These are phyloP conservation scores for Halichoerus grypus DNA, from an alignment of 2,113 vertebrate genomes.

Conservation along the genomic window DNA sequence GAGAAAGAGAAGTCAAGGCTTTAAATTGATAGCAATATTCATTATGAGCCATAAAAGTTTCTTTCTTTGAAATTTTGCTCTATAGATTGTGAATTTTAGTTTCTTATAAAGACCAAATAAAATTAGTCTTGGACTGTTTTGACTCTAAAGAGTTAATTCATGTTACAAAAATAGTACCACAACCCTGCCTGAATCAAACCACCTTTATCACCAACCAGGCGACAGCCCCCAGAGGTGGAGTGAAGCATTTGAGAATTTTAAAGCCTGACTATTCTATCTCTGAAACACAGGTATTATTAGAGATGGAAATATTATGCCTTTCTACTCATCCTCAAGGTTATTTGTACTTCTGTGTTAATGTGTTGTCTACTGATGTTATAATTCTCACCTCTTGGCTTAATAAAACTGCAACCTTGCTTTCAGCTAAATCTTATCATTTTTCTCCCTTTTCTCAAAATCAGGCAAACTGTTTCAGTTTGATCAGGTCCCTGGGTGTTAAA, in stretches of 20 bases:
- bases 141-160: background rate
- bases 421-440: background rate
- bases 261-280: background rate
- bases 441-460: background rate
- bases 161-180: background rate
- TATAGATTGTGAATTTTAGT: background rate
- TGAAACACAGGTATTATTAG: background rate
- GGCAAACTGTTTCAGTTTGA: background rate
- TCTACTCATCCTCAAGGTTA: slow-evolving; percentile 31
- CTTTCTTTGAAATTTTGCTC: background rate
- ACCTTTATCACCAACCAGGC: background rate
- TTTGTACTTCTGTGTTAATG: slow-evolving; percentile 45
- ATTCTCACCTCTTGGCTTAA: slow-evolving; percentile 50
- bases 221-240: background rate
- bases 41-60: background rate
- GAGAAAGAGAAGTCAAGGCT: background rate
- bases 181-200: background rate
- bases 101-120: background rate
- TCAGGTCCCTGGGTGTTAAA: background rate
- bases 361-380: background rate
- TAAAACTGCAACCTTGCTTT: slow-evolving; percentile 44
- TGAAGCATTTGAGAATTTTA: background rate
- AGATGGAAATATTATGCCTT: background rate
- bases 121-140: background rate
- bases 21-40: slow-evolving; percentile 33